These are phyloP conservation scores for Corythornis vintsioides DNA, from an alignment of 2,113 vertebrate species.

Conservation along the genomic window DNA sequence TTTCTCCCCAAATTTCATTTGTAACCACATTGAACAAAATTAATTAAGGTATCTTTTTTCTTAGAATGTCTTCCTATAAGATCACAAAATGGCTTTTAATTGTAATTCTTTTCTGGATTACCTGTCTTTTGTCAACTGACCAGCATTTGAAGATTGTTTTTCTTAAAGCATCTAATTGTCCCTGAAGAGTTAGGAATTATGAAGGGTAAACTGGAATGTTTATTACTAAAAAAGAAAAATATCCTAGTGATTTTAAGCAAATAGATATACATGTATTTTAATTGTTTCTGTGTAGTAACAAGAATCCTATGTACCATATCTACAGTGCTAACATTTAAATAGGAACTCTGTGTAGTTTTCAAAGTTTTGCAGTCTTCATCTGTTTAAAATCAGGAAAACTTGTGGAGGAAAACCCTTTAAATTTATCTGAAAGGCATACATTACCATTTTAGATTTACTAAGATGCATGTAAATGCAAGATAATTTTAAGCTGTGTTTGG, in stretches of 20 bases:
- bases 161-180: neutral
- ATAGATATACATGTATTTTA: neutral
- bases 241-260: neutral
- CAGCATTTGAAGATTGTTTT: neutral
- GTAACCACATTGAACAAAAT: neutral
- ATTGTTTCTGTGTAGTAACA: neutral
- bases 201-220: neutral
- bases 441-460: neutral
- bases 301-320: neutral
- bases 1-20: neutral
- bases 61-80: neutral
- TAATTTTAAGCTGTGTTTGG: neutral
- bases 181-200: neutral
- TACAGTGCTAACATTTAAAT: neutral
- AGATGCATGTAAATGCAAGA: neutral
- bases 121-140: neutral
- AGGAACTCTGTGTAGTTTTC: neutral
- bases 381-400: neutral
- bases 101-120: neutral
- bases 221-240: neutral
- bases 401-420: neutral
- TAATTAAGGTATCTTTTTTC: neutral
- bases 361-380: neutral
- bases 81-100: accelerated
- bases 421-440: neutral